phyloP scores from a whole-genome alignment of 2,113 vertebrate species.

The Labeo catla region DNA sequence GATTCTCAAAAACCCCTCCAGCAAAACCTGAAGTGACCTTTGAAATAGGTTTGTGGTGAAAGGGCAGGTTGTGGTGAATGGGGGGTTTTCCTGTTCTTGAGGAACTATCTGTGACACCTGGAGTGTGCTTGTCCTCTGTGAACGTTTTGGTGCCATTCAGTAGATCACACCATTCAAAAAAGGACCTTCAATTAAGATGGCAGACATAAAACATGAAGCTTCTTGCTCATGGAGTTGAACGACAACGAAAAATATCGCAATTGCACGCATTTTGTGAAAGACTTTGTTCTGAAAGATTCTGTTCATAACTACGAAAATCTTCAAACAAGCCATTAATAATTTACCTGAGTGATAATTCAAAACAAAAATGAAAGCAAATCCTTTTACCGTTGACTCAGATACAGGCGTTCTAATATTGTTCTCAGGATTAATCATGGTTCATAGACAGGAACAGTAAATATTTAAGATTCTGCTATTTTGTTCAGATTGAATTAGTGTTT shows the following conservation, averaged over 20 bases:
- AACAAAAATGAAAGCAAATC: conserved; percentile 52
- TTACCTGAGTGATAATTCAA: conserved; percentile 42
- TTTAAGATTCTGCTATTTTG: conserved; percentile 61
- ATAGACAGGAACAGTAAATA: conserved; percentile 64
- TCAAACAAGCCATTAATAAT: conserved; percentile 15
- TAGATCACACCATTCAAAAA: background rate
- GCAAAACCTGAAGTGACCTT: background rate
- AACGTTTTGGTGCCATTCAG: background rate
- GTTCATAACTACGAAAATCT: background rate
- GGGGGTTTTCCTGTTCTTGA: background rate
- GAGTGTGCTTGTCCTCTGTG: conserved; percentile 19
- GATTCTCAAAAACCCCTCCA: conserved; percentile 29
- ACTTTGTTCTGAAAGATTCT: background rate
- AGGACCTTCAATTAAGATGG: background rate
- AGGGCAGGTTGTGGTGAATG: conserved; percentile 19
- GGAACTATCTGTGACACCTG: conserved; percentile 18
- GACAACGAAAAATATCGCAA: background rate
- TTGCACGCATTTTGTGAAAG: background rate
- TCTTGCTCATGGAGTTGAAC: background rate
- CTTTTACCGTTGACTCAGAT: conserved; percentile 56
- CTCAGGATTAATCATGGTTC: conserved; percentile 56
- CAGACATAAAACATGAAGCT: background rate
- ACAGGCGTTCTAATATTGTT: conserved; percentile 54
- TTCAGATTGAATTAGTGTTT: conserved; percentile 62
- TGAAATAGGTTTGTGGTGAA: background rate